phyloP scores from a whole-genome alignment of 2,888 invertebrate genomes.

The Chrysodeixis includens region DNA sequence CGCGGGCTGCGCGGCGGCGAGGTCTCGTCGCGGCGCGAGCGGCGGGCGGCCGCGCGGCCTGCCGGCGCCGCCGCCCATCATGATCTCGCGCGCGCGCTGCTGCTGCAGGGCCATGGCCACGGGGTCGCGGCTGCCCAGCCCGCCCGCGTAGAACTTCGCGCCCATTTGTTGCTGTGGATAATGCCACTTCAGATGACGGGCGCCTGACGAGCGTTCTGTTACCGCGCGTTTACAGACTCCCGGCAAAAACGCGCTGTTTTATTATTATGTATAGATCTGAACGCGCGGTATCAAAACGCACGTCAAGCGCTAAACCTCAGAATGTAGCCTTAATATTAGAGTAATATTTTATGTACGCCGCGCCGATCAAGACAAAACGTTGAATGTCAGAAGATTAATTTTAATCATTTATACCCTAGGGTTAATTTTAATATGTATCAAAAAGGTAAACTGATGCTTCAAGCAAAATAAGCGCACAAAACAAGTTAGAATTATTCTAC shows the following conservation, averaged over 20 bases:
- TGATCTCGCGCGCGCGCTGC: slow-evolving; percentile 83
- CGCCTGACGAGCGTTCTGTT: slow-evolving; percentile 47
- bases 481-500: neutral
- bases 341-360: slow-evolving; percentile 7
- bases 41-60: slow-evolving; percentile 72
- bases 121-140: slow-evolving; percentile 87
- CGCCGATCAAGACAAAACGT: neutral
- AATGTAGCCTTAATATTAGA: slow-evolving; percentile 15
- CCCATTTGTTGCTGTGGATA: slow-evolving; percentile 71
- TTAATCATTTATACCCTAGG: neutral
- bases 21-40: slow-evolving; percentile 63
- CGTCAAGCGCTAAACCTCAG: slow-evolving; percentile 51
- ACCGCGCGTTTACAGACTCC: slow-evolving; percentile 31
- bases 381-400: neutral
- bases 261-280: slow-evolving; percentile 13
- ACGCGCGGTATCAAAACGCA: slow-evolving; percentile 44
- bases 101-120: slow-evolving; percentile 87
- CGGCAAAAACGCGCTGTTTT: neutral
- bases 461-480: neutral
- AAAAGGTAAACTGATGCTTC: neutral
- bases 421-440: neutral
- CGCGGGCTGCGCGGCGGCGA: slow-evolving; percentile 45
- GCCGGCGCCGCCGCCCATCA: slow-evolving; percentile 70
- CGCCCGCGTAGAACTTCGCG: slow-evolving; percentile 87
- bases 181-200: slow-evolving; percentile 43